A percentile compares a stretch with the other conserved stretches of the same genome.
Evolutionary conservation across 1,140 invertebrate species (phyloP).

Genomic region (Leptinotarsa undecemlineata): DNA sequence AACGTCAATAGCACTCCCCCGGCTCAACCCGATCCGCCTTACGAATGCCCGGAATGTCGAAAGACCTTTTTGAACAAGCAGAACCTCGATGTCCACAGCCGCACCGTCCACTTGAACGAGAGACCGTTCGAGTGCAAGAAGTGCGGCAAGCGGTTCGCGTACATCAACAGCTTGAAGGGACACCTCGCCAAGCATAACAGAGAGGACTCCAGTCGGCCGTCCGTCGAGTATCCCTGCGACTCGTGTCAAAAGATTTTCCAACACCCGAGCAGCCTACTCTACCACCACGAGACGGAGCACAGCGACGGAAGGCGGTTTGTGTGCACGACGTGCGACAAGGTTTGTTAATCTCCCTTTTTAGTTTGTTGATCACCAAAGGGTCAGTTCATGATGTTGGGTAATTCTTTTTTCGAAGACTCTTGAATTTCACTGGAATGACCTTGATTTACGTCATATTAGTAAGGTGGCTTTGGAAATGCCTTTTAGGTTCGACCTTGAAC

Average conservation of each 20-base stretch:
- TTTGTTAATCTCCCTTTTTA: background rate
- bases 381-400: no score
- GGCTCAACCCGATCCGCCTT: no score
- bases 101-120: conserved; percentile 61
- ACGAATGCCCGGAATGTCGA: conserved; percentile 60
- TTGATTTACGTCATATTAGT: no score
- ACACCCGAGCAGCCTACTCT: conserved; percentile 68
- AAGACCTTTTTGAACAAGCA: conserved; percentile 63
- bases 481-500: no score
- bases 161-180: conserved; percentile 62
- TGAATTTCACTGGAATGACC: no score
- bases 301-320: conserved; percentile 66
- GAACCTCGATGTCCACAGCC: conserved; percentile 62
- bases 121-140: conserved; percentile 61
- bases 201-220: background rate
- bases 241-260: conserved; percentile 70
- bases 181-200: conserved; percentile 60
- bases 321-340: conserved; percentile 68
- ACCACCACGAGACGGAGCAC: conserved; percentile 72
- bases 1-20: background rate
- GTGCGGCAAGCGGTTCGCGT: conserved; percentile 63
- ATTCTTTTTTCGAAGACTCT: no score
- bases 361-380: no score
- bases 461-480: no score
- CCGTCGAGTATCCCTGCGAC: conserved; percentile 62